Evolutionary conservation across 2,797 vertebrate species (phyloP).

Genomic region (Apogon hyalosoma): DNA sequence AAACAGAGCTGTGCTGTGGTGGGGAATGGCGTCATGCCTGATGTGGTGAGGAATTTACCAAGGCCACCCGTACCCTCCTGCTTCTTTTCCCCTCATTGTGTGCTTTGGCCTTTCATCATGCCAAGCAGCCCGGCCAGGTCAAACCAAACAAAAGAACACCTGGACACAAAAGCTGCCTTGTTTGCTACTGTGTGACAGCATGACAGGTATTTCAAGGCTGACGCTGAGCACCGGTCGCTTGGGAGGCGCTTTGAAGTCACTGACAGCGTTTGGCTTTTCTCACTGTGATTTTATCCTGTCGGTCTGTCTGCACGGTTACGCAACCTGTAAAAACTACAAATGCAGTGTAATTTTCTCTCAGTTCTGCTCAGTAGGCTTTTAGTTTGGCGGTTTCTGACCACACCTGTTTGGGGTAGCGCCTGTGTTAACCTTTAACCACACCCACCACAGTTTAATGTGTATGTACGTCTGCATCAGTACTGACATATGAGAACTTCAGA

Average conservation of each 20-base stretch:
- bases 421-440: no score
- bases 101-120: constrained; percentile 35
- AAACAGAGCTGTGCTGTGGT: constrained; percentile 21
- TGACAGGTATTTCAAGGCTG: constrained; percentile 64
- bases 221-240: constrained; percentile 8
- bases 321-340: no score
- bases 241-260: constrained; percentile 14
- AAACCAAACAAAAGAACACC: constrained; percentile 70
- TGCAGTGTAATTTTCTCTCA: no score
- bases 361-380: no score
- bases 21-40: constrained; percentile 30
- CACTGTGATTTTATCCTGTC: background rate
- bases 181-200: constrained; percentile 46
- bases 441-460: no score
- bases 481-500: no score
- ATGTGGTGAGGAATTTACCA: constrained; percentile 50
- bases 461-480: no score
- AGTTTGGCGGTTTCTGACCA: no score
- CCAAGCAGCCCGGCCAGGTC: constrained; percentile 33
- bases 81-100: constrained; percentile 20
- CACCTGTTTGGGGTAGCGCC: no score
- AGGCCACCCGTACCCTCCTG: constrained; percentile 24
- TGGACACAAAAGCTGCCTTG: constrained; percentile 63
- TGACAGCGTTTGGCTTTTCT: background rate
- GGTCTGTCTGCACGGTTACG: background rate